Evolutionary conservation across 2,113 vertebrate genomes (phyloP).

Genomic region (Gymnobelideus leadbeateri): DNA sequence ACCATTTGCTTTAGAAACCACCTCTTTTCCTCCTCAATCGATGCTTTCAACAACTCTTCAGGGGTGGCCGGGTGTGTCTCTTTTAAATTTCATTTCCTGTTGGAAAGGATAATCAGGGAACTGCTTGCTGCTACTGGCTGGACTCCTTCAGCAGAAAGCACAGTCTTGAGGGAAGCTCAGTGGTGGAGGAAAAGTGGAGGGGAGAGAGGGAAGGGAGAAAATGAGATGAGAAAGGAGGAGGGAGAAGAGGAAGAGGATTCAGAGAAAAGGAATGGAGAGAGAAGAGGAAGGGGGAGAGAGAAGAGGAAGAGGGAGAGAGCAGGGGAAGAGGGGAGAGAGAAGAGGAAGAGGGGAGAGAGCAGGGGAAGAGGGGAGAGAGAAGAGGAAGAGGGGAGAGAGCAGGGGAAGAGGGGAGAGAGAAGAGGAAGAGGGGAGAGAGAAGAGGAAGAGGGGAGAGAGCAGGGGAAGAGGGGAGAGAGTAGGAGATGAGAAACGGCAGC

Average conservation of each 20-base stretch:
- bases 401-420: not conserved
- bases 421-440: not conserved
- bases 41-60: constrained; percentile 84
- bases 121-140: constrained; percentile 82
- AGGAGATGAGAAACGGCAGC: not conserved
- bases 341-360: too few relatives aligned
- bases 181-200: not conserved
- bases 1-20: constrained; percentile 84
- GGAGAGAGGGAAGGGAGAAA: not conserved
- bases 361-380: not conserved
- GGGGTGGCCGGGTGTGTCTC: constrained; percentile 80
- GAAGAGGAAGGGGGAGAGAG: too few relatives aligned
- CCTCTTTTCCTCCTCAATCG: constrained; percentile 78
- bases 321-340: not conserved
- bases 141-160: constrained; percentile 82
- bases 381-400: not conserved
- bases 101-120: constrained; percentile 85
- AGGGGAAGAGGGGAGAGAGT: not conserved
- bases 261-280: not conserved
- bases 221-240: not conserved
- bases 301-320: too few relatives aligned
- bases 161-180: constrained; percentile 72
- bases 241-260: not conserved
- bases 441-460: too few relatives aligned
- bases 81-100: constrained; percentile 87